A percentile compares a stretch with the other conserved stretches of the same genome.
phyloP scores from a whole-genome alignment of 2,888 invertebrate genomes.

The Epinotia ramella region DNA sequence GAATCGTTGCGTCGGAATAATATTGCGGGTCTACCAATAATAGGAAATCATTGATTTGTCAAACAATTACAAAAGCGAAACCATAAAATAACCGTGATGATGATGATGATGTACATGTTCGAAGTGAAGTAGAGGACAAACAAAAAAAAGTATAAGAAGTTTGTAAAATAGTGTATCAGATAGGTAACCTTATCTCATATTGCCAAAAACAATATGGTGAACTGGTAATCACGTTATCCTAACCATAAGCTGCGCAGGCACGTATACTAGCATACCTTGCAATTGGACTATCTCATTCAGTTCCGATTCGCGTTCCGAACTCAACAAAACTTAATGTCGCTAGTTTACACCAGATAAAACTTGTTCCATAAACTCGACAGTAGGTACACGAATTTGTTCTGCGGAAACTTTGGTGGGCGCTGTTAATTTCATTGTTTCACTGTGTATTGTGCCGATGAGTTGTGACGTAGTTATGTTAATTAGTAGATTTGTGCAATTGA shows the following conservation, averaged over 20 bases:
- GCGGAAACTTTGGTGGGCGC: slow-evolving; percentile 51
- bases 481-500: slow-evolving; percentile 40
- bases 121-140: too few relatives aligned
- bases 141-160: too few relatives aligned
- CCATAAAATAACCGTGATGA: too few relatives aligned
- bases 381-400: slow-evolving; percentile 57
- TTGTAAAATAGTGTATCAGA: too few relatives aligned
- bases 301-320: slow-evolving; percentile 40
- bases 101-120: too few relatives aligned
- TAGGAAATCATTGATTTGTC: too few relatives aligned
- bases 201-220: background rate
- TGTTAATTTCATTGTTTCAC: slow-evolving; percentile 59
- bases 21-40: too few relatives aligned
- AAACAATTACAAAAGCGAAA: too few relatives aligned
- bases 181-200: too few relatives aligned
- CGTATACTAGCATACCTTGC: background rate
- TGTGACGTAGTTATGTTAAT: slow-evolving; percentile 41
- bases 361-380: slow-evolving; percentile 48
- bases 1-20: too few relatives aligned
- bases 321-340: slow-evolving; percentile 60
- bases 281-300: slow-evolving; percentile 49
- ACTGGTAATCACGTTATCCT: background rate
- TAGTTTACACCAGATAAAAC: slow-evolving; percentile 66
- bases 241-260: background rate
- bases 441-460: slow-evolving; percentile 41